Evolutionary conservation across 2,113 vertebrate species (phyloP), one percentile per base, ranked within the genome.

Genomic region (Crotophaga sulcirostris): DNA sequence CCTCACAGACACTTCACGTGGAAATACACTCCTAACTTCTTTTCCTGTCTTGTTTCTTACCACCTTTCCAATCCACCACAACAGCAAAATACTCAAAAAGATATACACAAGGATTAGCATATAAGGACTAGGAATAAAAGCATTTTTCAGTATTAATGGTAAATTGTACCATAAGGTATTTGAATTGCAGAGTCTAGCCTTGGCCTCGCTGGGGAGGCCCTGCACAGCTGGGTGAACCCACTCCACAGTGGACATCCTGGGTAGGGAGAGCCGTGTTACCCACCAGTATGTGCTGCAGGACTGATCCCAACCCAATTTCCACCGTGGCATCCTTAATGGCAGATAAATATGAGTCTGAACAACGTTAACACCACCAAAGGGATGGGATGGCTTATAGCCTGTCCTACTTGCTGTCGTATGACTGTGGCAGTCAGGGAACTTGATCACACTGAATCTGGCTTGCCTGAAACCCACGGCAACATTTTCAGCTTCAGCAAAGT

Each of bases 361-460:
- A 72, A 70, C 0, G 0, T 49, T 17, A 80, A 21, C 0, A 0
- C 6, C 33, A 44, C 6, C 8, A 10, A 33, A 67, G 58, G 9
- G 76, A 0, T 11, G 36, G 54, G 31, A 19, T 10, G 20, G 26
- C 40, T 47, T 24, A 21, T 44, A 74, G 55, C 24, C 13, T 63
- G 13, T 11, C 55, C 21, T 26, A 25, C 42, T 26, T 51, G 34
- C 60, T 79, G 13, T 23, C 45, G 33, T 16, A 16, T 2, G 1
- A 31, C 55, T 83, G 36, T 38, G 17, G 26, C 44, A 88, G 33
- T 7, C 20, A 42, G 14, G 24, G 11, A 59, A 11, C 31, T 47
- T 24, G 13, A 24, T 20, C 26, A 34, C 49, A 28, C 18, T 40
- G 47, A 66, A 40, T 36, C 19, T 56, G 64, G 28, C 21, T 55